Base-by-base conservation (phyloP, 1,140 invertebrate genomes). In the Drosophila nasuta region DNA sequence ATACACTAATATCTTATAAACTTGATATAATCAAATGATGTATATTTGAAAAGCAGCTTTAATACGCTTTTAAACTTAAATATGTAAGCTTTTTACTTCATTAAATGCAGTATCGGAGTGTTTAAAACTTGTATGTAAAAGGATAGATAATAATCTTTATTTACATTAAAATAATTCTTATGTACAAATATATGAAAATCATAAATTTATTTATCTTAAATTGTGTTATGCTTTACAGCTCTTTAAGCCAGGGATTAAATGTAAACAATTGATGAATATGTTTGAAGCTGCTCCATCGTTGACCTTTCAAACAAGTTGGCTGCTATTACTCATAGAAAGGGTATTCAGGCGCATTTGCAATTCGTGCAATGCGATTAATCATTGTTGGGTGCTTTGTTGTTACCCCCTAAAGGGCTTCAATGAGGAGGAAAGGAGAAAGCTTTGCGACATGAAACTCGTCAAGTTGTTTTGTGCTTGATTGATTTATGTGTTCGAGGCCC, bases 401-500 rank as follows among this genome's bases (percentile, higher is more conserved):
- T 57, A 38, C 17, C 62, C 62, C 49, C 20, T 25, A 25, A 52
- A 30, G 62, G 20, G 11, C 45, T 33, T 7, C 17, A 51, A 51
- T 10, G 30, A 1, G 20, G 7, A 33, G 17, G 17, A 3, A n/a
- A 5, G 25, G 11, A 3, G 52, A 11, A 41, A 7, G 5, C 2
- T 52, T 71, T 71, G 78, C 62, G 60, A 72, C 79, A 52, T 62
- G 69, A 66, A 88, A 88, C 76, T 87, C 83, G 83, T 87, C 83
- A 88, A 82, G 83, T 82, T 77, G 82, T 80, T 87, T 79, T 88
- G 75, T 68, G 85, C 59, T 72, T 87, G 83, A 87, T 87, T 87
- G 83, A 87, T 87, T 87, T 87, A 87, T 87, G 83, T 87, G 66
- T 75, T 72, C 52, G 81, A 82, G 82, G 82, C 82, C 82, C 82